Evolutionary conservation across 1,140 invertebrate genomes (phyloP), one percentile per base, ranked within the genome.

Genomic region (Drosophila kohkoa): DNA sequence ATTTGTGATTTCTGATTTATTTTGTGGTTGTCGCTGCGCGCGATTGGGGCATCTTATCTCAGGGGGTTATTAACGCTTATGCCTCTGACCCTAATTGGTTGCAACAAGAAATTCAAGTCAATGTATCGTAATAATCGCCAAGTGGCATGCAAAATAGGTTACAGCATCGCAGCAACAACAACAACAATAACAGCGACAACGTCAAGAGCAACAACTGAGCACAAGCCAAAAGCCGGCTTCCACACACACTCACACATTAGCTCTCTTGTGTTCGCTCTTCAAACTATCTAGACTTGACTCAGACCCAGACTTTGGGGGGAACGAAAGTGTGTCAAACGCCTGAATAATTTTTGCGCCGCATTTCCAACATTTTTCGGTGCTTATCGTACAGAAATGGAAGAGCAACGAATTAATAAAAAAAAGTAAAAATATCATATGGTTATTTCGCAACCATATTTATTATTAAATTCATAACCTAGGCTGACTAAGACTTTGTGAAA

Each of bases 281-380:
- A 13, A 13, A 13, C 57, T 62, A 48, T 62, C 48, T 69, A 16
- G 35, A 45, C 25, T 45, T 35, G 8, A 58, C 41, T 58, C 55
- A 60, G 65, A 59, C 41, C 51, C 38, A 30, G 51, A 71, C 15
- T 72, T 62, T 72, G 35, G 54, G 41, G 59, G 57, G 52, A 85
- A 79, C 64, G 80, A 87, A 91, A 90, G 88, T 90, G 82, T 91
- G 88, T 90, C 80, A 83, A 82, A 87, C 77, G 88, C 68, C 80
- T 87, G 87, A 90, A 90, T 81, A 83, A 90, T 72, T 90, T 90
- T 78, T 64, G 82, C 62, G 66, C 28, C 41, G 76, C 79, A 79
- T 87, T 74, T 55, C 38, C 20, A 60, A 76, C 66, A 45, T 52
- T 75, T 74, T 80, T 83, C 28, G 76, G 66, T 63, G 20, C 64